Evolutionary conservation across 1,140 invertebrate species (phyloP), one percentile per base, ranked within the genome.

Genomic region (Macrosteles quadrilineatus): DNA sequence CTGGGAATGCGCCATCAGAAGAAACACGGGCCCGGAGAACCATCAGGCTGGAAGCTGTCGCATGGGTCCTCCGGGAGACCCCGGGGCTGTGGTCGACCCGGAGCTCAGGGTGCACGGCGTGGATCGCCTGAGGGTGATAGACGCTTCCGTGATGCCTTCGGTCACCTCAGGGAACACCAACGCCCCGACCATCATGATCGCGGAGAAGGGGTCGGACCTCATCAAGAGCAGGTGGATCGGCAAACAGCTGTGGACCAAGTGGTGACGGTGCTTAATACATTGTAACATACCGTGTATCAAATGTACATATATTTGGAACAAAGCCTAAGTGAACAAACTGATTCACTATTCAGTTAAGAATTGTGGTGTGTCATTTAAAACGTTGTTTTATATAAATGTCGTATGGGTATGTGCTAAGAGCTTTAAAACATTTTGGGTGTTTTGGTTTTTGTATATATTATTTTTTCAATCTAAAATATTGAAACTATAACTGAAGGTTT

Each of bases 21-120:
- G 88, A 74, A 86, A 89, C 29, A 94, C 92, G 0, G 88, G 87
- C 0, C 89, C 91, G 0, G 91, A 95, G 79, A 94, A 94, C 76
- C 93, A 95, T 80, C 92, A 94, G 78, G 90, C 90, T 0, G 92
- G 91, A 2, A 91, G 90, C 6, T 93, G 91, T 77, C 90, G 86
- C 80, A 94, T 95, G 92, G 92, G 92, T 0, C 86, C 87, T 0
- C 70, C 81, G 0, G 83, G 84, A 0, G 91, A 93, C 77, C 83
- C 84, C 0, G 76, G 81, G 14, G 87, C 91, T 0, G 91, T 93
- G 0, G 90, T 93, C 0, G 89, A 92, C 76, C 83, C 86, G 43
- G 80, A 90, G 71, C 78, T 93, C 0, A 77, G 78, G 70, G 89
- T 93, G 0, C 83, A 89, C 74, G 91, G 91, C 0, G 80, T 93